Evolutionary conservation across 1,140 invertebrate genomes (phyloP), one percentile per base, ranked within the genome.

Genomic region (Ctenoplectra terminalis): DNA sequence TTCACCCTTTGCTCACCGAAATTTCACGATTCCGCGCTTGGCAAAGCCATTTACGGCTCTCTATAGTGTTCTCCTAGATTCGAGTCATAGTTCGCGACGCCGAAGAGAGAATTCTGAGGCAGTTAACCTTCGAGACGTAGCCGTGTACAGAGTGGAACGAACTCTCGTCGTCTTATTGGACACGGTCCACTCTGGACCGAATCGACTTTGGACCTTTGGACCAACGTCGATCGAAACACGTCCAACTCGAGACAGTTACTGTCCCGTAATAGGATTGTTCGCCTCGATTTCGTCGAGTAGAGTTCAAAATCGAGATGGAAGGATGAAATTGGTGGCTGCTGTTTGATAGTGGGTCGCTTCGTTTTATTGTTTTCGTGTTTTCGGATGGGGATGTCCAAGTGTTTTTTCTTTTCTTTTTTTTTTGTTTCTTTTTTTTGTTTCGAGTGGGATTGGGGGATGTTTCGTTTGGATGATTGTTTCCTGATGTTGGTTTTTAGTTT

Each of bases 271-370:
- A 71, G 31, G 50, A 71, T 71, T 71, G 67, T 54, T 31, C 31
- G 50, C 60, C 66, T 50, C 66, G 26, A 40, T 54, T 69, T 84
- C 60, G 73, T 74, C 73, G 58, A 83, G 43, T 58, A 61, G 46
- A 72, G 77, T 58, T 31, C 20, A 60, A 23, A 34, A 23, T 54
- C n/a, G 31, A 64, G 34, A 64, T 26, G 61, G 40, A 34, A 64
- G 20, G 37, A 11, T 4, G 37, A 17, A 64, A 64, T 64, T 64
- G 37, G 11, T 26, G 23, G n/a, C 37, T 7, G 34, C 29, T 37
- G 20, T 61, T 61, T 60, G 29, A 37, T 11, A 0, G 11, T 13
- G 11, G 11, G 13, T 48, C 15, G 11, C 9, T 8, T 15, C 48
- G 11, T 50, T 50, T 15, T 0, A 50, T 50, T 26, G 52, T n/a